Evolutionary conservation across 2,113 vertebrate genomes (phyloP).

Genomic region (Melanostigma gelatinosum): DNA sequence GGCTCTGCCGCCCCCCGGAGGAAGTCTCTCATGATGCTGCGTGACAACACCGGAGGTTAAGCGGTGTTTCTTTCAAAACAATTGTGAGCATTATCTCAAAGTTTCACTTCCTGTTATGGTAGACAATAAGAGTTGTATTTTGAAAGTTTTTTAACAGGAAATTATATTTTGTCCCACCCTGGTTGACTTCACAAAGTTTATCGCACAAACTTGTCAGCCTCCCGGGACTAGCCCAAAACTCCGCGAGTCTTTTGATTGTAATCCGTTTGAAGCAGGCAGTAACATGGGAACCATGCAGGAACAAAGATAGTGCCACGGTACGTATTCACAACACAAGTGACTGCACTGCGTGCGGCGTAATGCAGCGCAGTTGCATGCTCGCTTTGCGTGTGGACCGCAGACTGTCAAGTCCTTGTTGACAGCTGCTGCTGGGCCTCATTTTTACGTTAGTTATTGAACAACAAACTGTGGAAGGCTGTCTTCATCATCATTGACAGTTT

Average conservation of each 20-base stretch:
- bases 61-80: not conserved
- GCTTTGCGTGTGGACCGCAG: not conserved
- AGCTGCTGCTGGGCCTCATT: not conserved
- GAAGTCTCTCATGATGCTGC: not conserved
- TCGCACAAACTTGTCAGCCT: constrained; percentile 2
- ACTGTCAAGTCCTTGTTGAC: not conserved
- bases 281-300: not conserved
- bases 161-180: too few species aligned
- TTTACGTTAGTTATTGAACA: not conserved
- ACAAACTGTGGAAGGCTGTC: not conserved
- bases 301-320: not conserved
- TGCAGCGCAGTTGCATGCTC: not conserved
- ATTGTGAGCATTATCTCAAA: too few species aligned
- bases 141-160: constrained; percentile 21
- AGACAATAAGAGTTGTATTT: not conserved
- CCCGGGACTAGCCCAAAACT: not conserved
- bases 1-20: not conserved
- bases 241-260: not conserved
- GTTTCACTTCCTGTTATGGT: not conserved
- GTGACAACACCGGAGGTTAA: not conserved
- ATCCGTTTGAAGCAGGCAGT: not conserved
- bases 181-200: not conserved
- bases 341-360: not conserved
- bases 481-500: not conserved
- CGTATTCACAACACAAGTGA: not conserved